Percentiles rank a stretch among this genome's conserved stretches.
These are phyloP conservation scores for Marronus borbonicus DNA, from an alignment of 2,888 invertebrate genomes.

Conservation along the genomic window DNA sequence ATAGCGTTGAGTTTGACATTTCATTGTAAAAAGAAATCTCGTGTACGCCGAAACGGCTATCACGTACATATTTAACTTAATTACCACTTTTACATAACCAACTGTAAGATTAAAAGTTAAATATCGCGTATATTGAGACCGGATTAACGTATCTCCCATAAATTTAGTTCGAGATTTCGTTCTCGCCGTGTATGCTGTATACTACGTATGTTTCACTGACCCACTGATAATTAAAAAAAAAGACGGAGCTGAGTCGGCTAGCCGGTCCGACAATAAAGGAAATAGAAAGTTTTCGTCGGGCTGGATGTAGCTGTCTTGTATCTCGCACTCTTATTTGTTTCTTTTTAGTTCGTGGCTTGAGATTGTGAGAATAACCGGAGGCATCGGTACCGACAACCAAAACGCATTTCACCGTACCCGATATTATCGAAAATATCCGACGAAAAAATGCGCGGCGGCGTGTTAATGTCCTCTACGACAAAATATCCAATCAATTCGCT, in stretches of 20 bases:
- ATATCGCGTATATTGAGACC: slow-evolving; percentile 16
- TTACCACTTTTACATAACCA: slow-evolving; percentile 26
- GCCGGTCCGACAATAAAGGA: slow-evolving; percentile 42
- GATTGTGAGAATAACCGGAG: slow-evolving; percentile 35
- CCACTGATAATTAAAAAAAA: slow-evolving; percentile 25
- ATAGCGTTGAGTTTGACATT: neutral
- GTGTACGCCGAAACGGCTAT: neutral
- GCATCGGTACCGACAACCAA: slow-evolving; percentile 42
- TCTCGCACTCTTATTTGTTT: slow-evolving; percentile 11
- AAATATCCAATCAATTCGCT: slow-evolving; percentile 38
- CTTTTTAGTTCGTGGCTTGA: neutral
- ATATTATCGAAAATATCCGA: slow-evolving; percentile 37
- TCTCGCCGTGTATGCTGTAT: neutral
- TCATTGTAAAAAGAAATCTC: neutral
- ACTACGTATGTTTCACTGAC: slow-evolving; percentile 29
- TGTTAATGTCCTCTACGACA: slow-evolving; percentile 30
- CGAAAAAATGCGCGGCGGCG: slow-evolving; percentile 23
- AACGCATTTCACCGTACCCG: slow-evolving; percentile 41
- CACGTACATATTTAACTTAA: neutral
- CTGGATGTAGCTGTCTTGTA: slow-evolving; percentile 21
- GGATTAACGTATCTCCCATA: slow-evolving; percentile 5
- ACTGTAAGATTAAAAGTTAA: slow-evolving; percentile 27
- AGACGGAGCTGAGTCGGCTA: slow-evolving; percentile 15
- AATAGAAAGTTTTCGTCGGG: slow-evolving; percentile 47
- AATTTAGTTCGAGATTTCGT: slow-evolving; percentile 28